A percentile compares a stretch with the other conserved stretches of the same genome.
Evolutionary conservation across 2,113 vertebrate species (phyloP).

Genomic region (Strigops habroptila): DNA sequence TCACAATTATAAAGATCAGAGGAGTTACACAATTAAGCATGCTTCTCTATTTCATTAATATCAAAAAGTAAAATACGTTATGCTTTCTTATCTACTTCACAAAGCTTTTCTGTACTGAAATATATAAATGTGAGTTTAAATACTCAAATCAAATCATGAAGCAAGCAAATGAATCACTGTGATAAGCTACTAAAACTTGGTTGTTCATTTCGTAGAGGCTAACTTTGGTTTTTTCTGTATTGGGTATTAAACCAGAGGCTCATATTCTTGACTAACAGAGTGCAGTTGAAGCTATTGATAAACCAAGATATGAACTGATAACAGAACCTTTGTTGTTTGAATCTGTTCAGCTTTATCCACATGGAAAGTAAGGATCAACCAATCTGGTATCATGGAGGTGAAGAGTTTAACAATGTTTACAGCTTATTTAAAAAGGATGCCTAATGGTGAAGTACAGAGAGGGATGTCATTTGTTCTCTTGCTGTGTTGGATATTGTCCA

Average conservation of each 20-base stretch:
- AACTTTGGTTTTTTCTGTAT: neutral
- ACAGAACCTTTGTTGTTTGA: neutral
- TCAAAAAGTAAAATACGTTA: neutral
- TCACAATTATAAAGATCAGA: constrained; percentile 24
- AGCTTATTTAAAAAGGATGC: neutral
- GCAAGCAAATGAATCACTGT: neutral
- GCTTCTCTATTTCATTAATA: neutral
- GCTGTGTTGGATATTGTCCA: neutral
- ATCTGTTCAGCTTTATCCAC: neutral
- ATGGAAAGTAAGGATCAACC: neutral
- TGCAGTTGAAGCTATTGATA: neutral
- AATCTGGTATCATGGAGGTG: neutral
- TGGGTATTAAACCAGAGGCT: neutral
- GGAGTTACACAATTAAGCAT: neutral
- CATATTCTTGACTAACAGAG: neutral
- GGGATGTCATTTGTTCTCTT: neutral
- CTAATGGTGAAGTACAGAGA: neutral
- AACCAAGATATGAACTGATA: neutral
- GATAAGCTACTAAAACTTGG: neutral
- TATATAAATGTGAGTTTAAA: neutral
- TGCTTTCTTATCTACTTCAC: neutral
- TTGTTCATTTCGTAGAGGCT: neutral
- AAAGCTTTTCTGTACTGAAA: neutral
- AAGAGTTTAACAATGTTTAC: neutral
- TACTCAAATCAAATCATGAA: neutral